Evolutionary conservation across 2,113 vertebrate genomes (phyloP).

Genomic region (Scomber colias): DNA sequence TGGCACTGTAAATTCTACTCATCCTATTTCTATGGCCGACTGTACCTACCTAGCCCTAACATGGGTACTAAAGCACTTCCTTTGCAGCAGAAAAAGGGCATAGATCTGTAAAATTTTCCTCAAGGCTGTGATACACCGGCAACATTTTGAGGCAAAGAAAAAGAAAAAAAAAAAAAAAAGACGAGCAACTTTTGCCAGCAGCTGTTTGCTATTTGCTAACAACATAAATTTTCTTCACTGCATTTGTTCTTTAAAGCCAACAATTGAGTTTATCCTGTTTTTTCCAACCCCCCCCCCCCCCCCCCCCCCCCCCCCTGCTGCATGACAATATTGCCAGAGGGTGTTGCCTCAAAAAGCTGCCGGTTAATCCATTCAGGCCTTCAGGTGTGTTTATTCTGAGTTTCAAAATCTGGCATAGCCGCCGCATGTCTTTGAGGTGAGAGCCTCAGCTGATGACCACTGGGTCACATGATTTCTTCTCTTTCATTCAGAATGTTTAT

Average conservation of each 20-base stretch:
- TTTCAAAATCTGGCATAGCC: constrained; percentile 68
- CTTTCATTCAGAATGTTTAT: constrained; percentile 81
- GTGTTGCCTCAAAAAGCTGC: constrained; percentile 55
- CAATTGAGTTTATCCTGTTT: constrained; percentile 28
- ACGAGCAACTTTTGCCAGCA: constrained; percentile 18
- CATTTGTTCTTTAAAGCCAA: constrained; percentile 23
- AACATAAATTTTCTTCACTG: constrained; percentile 8
- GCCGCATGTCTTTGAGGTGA: constrained; percentile 75
- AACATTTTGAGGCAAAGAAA: constrained; percentile 57
- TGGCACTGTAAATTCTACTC: constrained; percentile 76
- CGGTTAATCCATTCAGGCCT: constrained; percentile 12
- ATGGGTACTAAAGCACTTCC: constrained; percentile 63
- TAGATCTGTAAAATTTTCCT: constrained; percentile 44
- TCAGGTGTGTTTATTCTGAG: constrained; percentile 56
- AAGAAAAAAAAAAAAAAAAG: neutral
- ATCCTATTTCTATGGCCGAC: constrained; percentile 75
- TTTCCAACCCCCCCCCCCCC: neutral
- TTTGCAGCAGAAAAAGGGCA: constrained; percentile 67
- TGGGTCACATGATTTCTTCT: constrained; percentile 76
- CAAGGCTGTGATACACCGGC: constrained; percentile 30
- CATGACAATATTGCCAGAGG: constrained; percentile 7
- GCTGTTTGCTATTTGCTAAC: constrained; percentile 7
- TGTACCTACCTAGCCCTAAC: constrained; percentile 60
- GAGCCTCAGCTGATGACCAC: constrained; percentile 54
- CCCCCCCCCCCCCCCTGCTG: no score